These are phyloP conservation scores for Oenanthe oenanthe DNA, from an alignment of 2,113 vertebrate species.

Conservation along the genomic window DNA sequence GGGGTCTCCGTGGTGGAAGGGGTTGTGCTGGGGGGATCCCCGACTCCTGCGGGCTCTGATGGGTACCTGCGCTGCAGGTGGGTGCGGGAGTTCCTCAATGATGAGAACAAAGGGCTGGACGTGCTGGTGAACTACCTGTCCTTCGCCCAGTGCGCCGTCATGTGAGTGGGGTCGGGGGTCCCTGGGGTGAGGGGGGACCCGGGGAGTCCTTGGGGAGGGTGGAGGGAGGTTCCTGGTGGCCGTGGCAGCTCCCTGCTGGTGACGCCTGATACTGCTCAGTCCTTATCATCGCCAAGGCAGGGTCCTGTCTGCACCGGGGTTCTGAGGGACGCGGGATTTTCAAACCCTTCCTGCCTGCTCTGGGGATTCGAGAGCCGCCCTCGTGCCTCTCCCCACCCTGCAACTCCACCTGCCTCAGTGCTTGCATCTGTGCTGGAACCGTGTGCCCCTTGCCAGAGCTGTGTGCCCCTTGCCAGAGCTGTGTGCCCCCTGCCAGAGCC, in stretches of 20 bases:
- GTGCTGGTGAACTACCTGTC: constrained; percentile 96
- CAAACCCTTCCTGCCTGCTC: not conserved
- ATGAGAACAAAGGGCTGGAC: constrained; percentile 94
- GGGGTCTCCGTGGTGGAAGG: not conserved
- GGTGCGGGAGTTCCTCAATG: constrained; percentile 97
- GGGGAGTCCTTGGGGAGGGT: not conserved
- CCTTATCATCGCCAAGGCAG: not conserved
- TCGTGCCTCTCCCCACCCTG: not conserved
- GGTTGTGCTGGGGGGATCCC: not conserved
- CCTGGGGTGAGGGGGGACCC: not conserved
- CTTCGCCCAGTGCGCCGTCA: constrained; percentile 93
- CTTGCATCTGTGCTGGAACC: not conserved
- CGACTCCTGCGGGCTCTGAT: not conserved
- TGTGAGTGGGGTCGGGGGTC: constrained; percentile 81
- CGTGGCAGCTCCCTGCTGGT: not conserved
- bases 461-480: not conserved
- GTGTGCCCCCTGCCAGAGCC: not conserved
- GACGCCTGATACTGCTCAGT: accelerated
- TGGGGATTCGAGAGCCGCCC: not conserved
- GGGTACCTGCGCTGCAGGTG: constrained; percentile 76
- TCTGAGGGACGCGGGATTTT: not conserved
- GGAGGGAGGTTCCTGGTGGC: not conserved
- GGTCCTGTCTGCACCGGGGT: not conserved
- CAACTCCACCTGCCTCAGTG: not conserved
- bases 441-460: not conserved